A percentile compares a stretch with the other conserved stretches of the same genome.
phyloP scores from a whole-genome alignment of 2,113 vertebrate species.

The Melierax canorus region DNA sequence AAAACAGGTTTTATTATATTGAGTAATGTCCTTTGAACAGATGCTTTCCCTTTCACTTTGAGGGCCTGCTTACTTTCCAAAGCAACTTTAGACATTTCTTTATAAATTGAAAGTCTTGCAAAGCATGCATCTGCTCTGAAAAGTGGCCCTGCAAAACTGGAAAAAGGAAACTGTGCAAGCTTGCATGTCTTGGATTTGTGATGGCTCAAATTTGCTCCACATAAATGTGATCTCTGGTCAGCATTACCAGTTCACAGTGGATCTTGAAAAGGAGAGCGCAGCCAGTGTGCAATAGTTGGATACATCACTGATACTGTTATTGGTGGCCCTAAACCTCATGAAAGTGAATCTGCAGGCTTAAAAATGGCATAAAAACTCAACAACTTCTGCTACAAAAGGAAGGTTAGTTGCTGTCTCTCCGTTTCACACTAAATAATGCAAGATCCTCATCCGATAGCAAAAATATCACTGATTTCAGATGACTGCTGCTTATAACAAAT shows the following conservation, averaged over 20 bases:
- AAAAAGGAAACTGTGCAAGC: not conserved
- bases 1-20: not conserved
- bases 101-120: not conserved
- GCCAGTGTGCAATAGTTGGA: accelerated
- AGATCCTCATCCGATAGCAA: not conserved
- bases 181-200: not conserved
- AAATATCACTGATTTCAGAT: not conserved
- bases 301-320: accelerated
- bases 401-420: not conserved
- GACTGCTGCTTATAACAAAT: not conserved
- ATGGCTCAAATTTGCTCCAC: not conserved
- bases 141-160: not conserved
- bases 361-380: not conserved
- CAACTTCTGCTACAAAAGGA: not conserved
- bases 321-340: not conserved
- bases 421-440: not conserved
- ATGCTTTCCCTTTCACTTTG: not conserved
- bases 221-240: accelerated
- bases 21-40: not conserved
- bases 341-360: not conserved
- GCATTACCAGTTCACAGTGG: not conserved
- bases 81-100: not conserved
- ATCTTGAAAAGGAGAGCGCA: not conserved
- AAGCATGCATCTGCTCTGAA: not conserved
- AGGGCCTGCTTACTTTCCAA: not conserved